These are phyloP conservation scores for Prostheceraeus crozeri DNA, from an alignment of 2,888 invertebrate species.

Conservation along the genomic window DNA sequence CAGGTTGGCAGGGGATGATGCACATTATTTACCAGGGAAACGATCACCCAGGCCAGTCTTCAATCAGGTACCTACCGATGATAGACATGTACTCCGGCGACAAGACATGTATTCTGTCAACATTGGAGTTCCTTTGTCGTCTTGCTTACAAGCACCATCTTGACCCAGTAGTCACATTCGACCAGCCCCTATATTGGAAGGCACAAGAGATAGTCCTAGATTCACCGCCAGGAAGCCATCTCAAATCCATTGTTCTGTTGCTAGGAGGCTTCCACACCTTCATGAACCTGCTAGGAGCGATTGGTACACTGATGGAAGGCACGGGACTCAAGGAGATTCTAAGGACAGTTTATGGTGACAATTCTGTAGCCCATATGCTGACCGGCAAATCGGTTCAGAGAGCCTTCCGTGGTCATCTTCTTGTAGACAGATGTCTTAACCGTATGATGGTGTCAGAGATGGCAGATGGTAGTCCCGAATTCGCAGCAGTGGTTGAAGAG, in stretches of 20 bases:
- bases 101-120: conserved; percentile 27
- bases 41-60: conserved; percentile 30
- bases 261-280: conserved; percentile 36
- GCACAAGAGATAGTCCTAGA: conserved; percentile 29
- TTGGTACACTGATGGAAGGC: conserved; percentile 33
- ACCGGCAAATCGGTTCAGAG: conserved; percentile 32
- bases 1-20: conserved; percentile 36
- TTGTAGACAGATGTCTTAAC: conserved; percentile 37
- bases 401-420: conserved; percentile 37
- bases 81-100: conserved; percentile 30
- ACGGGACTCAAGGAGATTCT: conserved; percentile 25
- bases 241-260: conserved; percentile 24
- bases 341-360: conserved; percentile 30
- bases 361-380: conserved; percentile 35
- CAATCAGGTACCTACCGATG: conserved; percentile 33
- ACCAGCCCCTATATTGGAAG: conserved; percentile 31
- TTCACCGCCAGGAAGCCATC: conserved; percentile 28
- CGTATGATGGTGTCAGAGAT: conserved; percentile 32
- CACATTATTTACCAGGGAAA: conserved; percentile 37
- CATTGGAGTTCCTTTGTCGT: conserved; percentile 13
- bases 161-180: conserved; percentile 32
- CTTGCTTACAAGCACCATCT: conserved; percentile 29
- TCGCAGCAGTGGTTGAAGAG: conserved; percentile 15
- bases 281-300: conserved; percentile 34
- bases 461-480: conserved; percentile 26